Evolutionary conservation across 1,140 invertebrate genomes (phyloP).

Genomic region (Zaprionus davidi): DNA sequence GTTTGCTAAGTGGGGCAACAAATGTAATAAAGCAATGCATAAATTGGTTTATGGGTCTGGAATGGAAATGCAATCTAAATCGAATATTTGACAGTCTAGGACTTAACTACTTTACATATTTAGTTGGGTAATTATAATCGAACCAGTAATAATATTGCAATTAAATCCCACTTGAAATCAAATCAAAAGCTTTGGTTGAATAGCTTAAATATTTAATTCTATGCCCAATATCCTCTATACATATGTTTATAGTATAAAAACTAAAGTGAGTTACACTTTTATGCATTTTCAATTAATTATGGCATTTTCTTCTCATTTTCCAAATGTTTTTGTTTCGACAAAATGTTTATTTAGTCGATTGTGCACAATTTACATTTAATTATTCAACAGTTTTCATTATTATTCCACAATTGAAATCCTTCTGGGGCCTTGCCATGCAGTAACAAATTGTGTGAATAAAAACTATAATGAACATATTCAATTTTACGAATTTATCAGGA

Average conservation of each 20-base stretch:
- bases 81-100: neutral
- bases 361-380: conserved; percentile 16
- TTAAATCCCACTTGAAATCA: conserved; percentile 2
- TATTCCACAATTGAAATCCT: conserved; percentile 6
- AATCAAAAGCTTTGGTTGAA: neutral
- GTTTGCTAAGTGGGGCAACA: neutral
- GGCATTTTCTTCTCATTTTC: neutral
- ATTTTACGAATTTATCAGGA: neutral
- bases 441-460: neutral
- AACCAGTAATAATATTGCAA: neutral
- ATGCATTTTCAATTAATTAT: neutral
- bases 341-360: conserved; percentile 2
- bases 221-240: neutral
- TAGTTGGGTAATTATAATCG: neutral
- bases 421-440: neutral
- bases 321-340: conserved; percentile 1
- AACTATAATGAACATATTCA: neutral
- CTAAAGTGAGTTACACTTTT: neutral
- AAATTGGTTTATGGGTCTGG: neutral
- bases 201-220: neutral
- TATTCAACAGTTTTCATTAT: conserved; percentile 22
- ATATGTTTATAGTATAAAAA: neutral
- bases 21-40: neutral
- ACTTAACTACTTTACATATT: neutral
- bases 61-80: neutral